These are phyloP conservation scores for chimpanzee (Pan troglodytes) DNA, from an alignment of 2,113 vertebrate genomes.

Conservation along the genomic window NHGRI_mPanTro3-v2.1_pri NC_086015.1:127156001-127156500, in stretches of 20 bases:
- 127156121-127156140: neutral
- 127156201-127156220: neutral
- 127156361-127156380: neutral
- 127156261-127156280: neutral
- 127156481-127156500: constrained; percentile 61
- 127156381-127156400: neutral
- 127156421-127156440: constrained; percentile 42
- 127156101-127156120: neutral
- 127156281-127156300: neutral
- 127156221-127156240: neutral
- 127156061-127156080: neutral
- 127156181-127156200: neutral
- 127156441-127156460: neutral
- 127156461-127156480: neutral
- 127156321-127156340: neutral
- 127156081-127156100: neutral
- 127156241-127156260: constrained; percentile 11
- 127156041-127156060: neutral
- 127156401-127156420: neutral
- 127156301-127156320: neutral
- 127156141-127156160: neutral
- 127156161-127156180: neutral
- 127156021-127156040: neutral
- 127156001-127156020: neutral
- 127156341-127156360: neutral